A percentile compares a stretch with the other conserved stretches of the same genome.
phyloP scores from a whole-genome alignment of 2,888 invertebrate genomes.

The Gibbula magus region DNA sequence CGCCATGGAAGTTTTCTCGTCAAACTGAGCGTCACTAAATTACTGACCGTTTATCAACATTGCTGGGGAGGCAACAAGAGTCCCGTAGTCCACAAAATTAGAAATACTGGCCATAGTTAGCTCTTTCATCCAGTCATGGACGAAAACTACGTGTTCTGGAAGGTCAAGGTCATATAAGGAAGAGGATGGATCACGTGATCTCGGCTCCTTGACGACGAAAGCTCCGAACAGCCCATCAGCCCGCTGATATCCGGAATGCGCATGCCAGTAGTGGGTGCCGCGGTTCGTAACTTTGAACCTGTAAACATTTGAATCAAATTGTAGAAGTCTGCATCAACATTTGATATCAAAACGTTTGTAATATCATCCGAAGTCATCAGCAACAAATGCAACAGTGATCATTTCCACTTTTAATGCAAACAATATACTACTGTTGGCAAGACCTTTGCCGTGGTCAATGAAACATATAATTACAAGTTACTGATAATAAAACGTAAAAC shows the following conservation, averaged over 20 bases:
- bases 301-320: not conserved
- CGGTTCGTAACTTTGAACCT: constrained; percentile 62
- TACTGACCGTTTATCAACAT: constrained; percentile 79
- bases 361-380: too few relatives aligned
- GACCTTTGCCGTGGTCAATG: too few relatives aligned
- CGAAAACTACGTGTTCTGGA: constrained; percentile 89
- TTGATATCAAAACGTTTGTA: too few relatives aligned
- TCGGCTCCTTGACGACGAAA: constrained; percentile 73
- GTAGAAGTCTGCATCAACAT: too few relatives aligned
- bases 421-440: too few relatives aligned
- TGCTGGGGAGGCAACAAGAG: constrained; percentile 88
- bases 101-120: constrained; percentile 85
- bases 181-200: constrained; percentile 90
- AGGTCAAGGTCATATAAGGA: constrained; percentile 91
- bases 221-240: constrained; percentile 66
- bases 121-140: constrained; percentile 89
- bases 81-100: constrained; percentile 88
- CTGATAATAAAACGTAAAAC: too few relatives aligned
- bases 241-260: constrained; percentile 67
- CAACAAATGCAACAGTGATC: too few relatives aligned
- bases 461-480: too few relatives aligned
- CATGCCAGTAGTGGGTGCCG: constrained; percentile 71
- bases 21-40: too few relatives aligned
- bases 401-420: too few relatives aligned
- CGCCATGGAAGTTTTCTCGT: too few relatives aligned